Percentiles rank a stretch among this genome's conserved stretches.
Conservation (phyloP, 2,888 invertebrate genomes). For the Diplazon laetatorius region DNA sequence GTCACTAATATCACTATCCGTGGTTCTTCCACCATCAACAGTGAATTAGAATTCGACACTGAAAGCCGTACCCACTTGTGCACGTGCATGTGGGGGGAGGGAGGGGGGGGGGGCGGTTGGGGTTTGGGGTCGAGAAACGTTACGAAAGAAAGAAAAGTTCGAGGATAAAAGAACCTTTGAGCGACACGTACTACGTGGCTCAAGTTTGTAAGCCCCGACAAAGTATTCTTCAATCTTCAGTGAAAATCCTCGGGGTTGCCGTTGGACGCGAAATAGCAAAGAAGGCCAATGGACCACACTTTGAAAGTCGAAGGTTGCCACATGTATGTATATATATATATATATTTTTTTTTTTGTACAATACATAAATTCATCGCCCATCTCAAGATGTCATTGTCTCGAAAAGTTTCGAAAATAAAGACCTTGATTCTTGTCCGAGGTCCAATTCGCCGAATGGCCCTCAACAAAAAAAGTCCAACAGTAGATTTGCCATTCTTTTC, state of each 20-base stretch:
- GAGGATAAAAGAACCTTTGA: slow-evolving; percentile 27
- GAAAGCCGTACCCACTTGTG: neutral
- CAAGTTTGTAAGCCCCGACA: slow-evolving; percentile 25
- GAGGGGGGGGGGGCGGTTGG: neutral
- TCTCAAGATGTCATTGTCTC: too few species aligned
- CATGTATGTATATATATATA: too few species aligned
- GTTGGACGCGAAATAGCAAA: neutral
- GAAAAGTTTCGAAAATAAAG: too few species aligned
- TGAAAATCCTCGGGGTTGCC: slow-evolving; percentile 19
- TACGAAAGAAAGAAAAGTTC: slow-evolving; percentile 26
- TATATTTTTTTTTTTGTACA: too few species aligned
- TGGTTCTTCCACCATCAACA: neutral
- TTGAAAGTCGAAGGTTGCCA: too few species aligned
- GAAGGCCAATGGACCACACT: neutral
- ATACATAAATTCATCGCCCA: too few species aligned
- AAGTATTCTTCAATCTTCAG: slow-evolving; percentile 29
- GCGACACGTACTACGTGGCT: slow-evolving; percentile 26
- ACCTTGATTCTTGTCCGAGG: too few species aligned
- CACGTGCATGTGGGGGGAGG: neutral
- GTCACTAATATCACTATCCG: slow-evolving; percentile 27
- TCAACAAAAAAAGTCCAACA: too few species aligned
- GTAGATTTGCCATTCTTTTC: slow-evolving; percentile 1
- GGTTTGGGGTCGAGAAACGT: slow-evolving; percentile 9
- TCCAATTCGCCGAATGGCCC: too few species aligned
- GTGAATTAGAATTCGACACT: slow-evolving; percentile 31